Conservation (phyloP, 2,888 invertebrate species). For the Galerucella pusilla region DNA sequence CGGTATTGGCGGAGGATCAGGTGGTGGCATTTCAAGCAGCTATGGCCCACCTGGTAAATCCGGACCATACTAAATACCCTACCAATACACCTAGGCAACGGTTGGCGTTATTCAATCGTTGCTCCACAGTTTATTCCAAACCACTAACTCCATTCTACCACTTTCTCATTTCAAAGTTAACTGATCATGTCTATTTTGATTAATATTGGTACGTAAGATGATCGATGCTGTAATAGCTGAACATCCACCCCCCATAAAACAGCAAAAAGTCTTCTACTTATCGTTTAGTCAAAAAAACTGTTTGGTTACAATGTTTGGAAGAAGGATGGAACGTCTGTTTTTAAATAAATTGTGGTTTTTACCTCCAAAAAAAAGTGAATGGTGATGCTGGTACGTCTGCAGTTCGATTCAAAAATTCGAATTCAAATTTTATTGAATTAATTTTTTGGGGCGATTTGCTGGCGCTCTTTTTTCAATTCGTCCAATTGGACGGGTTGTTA, state of each 20-base stretch:
- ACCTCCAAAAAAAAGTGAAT: constrained; percentile 35
- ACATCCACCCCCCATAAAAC: constrained; percentile 18
- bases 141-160: not conserved
- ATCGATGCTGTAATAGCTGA: constrained; percentile 7
- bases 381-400: constrained; percentile 45
- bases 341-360: constrained; percentile 19
- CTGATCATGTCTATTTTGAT: not conserved
- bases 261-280: not conserved
- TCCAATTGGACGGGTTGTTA: constrained; percentile 20
- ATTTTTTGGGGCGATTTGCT: constrained; percentile 16
- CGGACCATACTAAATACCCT: constrained; percentile 62
- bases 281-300: not conserved
- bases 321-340: constrained; percentile 13
- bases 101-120: constrained; percentile 11
- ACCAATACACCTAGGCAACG: constrained; percentile 47
- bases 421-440: constrained; percentile 10
- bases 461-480: constrained; percentile 32
- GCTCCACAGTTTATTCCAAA: constrained; percentile 21
- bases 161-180: not conserved
- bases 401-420: constrained; percentile 20
- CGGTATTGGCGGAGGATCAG: constrained; percentile 59
- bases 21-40: constrained; percentile 61
- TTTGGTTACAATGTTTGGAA: not conserved
- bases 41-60: constrained; percentile 66
- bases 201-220: not conserved